A percentile compares a stretch with the other conserved stretches of the same genome.
These are phyloP conservation scores for Amphimallon solstitiale DNA, from an alignment of 2,888 invertebrate genomes.

Conservation along the genomic window DNA sequence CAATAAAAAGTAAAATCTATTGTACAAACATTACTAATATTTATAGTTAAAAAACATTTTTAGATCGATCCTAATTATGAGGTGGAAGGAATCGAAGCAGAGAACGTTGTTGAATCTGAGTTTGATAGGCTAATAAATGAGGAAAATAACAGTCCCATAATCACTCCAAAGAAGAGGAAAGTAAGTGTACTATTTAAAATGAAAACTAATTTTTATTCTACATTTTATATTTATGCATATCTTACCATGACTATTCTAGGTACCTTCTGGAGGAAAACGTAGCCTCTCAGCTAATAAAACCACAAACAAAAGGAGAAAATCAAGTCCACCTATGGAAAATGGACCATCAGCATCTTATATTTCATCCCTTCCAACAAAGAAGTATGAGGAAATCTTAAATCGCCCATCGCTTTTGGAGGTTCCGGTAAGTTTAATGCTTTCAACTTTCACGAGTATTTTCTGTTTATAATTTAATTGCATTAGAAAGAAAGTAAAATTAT, in stretches of 20 bases:
- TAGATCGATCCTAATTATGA: conserved; percentile 67
- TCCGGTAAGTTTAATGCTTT: conserved; percentile 70
- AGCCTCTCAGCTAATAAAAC: conserved; percentile 40
- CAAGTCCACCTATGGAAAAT: conserved; percentile 61
- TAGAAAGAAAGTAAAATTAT: neutral
- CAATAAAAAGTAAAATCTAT: no score
- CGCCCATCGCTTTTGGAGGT: conserved; percentile 74
- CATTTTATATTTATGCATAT: neutral
- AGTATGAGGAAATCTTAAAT: conserved; percentile 66
- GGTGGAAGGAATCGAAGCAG: conserved; percentile 58
- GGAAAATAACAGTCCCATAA: conserved; percentile 44
- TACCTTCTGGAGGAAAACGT: conserved; percentile 38
- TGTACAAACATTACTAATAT: no score
- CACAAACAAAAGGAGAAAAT: conserved; percentile 44
- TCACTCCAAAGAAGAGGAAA: conserved; percentile 52
- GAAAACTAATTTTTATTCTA: neutral
- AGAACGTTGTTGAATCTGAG: conserved; percentile 72
- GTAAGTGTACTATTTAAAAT: conserved; percentile 44
- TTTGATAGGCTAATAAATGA: conserved; percentile 71
- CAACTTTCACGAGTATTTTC: no score
- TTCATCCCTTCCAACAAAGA: conserved; percentile 58
- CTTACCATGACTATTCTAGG: conserved; percentile 26
- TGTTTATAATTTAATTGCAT: no score
- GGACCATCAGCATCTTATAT: conserved; percentile 70
- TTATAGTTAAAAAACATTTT: conserved; percentile 32